A percentile compares a stretch with the other conserved stretches of the same genome.
phyloP scores from a whole-genome alignment of 2,797 vertebrate species.

The Platalea minor region DNA sequence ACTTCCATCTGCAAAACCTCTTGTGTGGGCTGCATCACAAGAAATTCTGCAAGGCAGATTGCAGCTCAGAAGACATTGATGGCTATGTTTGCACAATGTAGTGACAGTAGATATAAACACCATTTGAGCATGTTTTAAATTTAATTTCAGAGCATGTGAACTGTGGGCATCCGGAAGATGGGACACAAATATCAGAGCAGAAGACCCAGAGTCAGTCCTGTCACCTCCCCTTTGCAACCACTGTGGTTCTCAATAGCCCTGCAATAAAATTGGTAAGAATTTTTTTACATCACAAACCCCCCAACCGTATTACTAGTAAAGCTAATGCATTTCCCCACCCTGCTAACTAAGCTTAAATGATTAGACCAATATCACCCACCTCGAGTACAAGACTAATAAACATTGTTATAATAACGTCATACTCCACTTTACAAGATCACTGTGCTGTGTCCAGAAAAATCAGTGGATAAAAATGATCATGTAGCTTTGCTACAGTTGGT shows the following conservation, averaged over 20 bases:
- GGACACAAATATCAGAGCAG: background rate
- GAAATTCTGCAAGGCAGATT: background rate
- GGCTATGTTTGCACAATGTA: background rate
- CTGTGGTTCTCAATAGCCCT: background rate
- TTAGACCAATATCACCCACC: background rate
- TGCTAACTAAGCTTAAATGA: background rate
- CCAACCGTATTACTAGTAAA: background rate
- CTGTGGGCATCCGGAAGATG: background rate
- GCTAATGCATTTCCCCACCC: background rate
- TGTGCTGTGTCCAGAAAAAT: background rate
- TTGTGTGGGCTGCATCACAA: background rate
- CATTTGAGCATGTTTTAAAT: background rate
- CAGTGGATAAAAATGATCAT: background rate
- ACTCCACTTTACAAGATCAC: background rate
- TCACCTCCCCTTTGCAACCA: background rate
- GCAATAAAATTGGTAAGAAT: background rate
- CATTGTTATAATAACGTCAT: background rate
- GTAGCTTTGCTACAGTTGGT: background rate
- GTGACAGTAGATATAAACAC: background rate
- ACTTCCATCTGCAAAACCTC: background rate
- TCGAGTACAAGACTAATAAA: background rate
- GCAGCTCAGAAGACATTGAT: background rate
- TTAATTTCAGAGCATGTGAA: background rate
- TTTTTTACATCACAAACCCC: background rate
- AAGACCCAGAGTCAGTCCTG: background rate